Base-by-base conservation (phyloP, 2,113 vertebrate species). In the Bufo bufo region DNA sequence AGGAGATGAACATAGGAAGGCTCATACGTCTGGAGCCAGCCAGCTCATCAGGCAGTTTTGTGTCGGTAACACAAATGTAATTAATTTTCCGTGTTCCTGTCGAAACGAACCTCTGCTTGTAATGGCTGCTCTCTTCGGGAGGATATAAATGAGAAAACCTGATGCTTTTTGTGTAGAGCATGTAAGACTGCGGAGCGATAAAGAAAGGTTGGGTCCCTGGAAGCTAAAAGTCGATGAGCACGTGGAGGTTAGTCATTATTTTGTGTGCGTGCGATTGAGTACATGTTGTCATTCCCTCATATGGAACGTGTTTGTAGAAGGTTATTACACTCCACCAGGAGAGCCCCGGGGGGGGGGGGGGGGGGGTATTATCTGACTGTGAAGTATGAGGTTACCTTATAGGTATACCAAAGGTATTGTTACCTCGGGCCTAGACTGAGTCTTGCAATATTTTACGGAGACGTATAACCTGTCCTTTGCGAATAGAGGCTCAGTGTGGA, bases 31-130 rank as follows among this genome's bases (percentile, higher is more conserved):
- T 16, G 11, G 12, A 83, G 63, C 11, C 16, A 6, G 43, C n/a
- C 61, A 33, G 9, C 43, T 66, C 23, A 45, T 66, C 81, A 83
- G 4, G 69, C 10, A 50, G 45, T 65, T 66, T 59, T n/a, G 5
- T 69, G 45, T 83, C 49, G 1, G 45, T 83, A 69, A 69, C 80
- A 65, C 47, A 83, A 83, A 69, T 65, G 59, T 83, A 83, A 83
- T 66, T 83, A 66, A 83, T 83, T 83, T 83, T 49, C 45, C 81
- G 11, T 83, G 81, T 83, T 83, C 81, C 14, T 82, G 80, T 82
- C 80, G n/a, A 47, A 50, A 47, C 19, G 20, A 66, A 47, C 59
- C 45, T 83, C 81, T 45, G 17, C 58, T 49, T 14, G 61, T 47
- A 50, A 52, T 50, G 43, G 16, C 61, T 69, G 10, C 61, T 81